Percentiles rank a stretch among this genome's conserved stretches.
Conservation (phyloP, 2,888 invertebrate species). For the Cephus runcator region DNA sequence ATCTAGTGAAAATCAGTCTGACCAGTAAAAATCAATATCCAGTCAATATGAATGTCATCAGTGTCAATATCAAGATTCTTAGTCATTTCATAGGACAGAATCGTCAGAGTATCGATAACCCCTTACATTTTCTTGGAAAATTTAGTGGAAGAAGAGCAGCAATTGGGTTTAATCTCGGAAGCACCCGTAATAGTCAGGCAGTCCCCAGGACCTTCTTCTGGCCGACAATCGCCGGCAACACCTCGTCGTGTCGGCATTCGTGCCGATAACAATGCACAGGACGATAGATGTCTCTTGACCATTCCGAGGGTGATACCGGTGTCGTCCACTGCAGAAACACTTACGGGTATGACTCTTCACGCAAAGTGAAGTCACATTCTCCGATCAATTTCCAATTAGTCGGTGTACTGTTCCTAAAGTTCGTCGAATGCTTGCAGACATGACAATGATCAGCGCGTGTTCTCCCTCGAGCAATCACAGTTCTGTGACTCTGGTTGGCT, state of each 20-base stretch:
- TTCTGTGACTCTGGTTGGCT: slow-evolving; percentile 77
- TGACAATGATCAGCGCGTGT: slow-evolving; percentile 70
- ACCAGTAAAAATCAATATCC: too few species aligned
- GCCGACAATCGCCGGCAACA: slow-evolving; percentile 37
- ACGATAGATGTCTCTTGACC: slow-evolving; percentile 73
- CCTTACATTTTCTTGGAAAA: neutral
- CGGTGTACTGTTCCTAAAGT: neutral
- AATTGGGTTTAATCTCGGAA: slow-evolving; percentile 57
- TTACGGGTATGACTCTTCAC: slow-evolving; percentile 71
- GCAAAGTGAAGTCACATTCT: neutral
- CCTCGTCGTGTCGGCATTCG: slow-evolving; percentile 65
- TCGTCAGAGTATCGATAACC: neutral
- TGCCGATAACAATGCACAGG: slow-evolving; percentile 66
- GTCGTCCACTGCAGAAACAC: slow-evolving; percentile 81
- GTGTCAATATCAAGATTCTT: neutral
- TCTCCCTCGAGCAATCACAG: slow-evolving; percentile 81
- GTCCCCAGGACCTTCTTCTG: slow-evolving; percentile 23
- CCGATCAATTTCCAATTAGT: neutral
- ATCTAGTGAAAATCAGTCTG: neutral
- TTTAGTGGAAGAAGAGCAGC: slow-evolving; percentile 68
- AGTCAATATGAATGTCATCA: too few species aligned
- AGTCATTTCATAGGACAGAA: neutral
- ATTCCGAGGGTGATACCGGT: slow-evolving; percentile 80
- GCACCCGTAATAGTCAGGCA: slow-evolving; percentile 54
- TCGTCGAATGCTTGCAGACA: slow-evolving; percentile 50